Evolutionary conservation across 2,888 invertebrate species (phyloP).

Genomic region (Oxytorus armatus): DNA sequence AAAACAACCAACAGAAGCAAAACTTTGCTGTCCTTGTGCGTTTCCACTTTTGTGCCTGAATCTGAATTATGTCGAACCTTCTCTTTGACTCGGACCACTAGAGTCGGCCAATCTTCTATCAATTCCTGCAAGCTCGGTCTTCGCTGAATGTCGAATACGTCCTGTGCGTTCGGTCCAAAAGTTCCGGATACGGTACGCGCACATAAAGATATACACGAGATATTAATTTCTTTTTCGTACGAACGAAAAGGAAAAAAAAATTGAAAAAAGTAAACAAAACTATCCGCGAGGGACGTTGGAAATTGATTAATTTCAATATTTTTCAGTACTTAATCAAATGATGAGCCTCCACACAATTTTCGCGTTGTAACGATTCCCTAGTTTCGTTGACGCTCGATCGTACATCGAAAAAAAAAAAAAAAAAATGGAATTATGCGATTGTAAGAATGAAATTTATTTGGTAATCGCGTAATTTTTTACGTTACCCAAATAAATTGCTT

Average conservation of each 20-base stretch:
- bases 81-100: conserved; percentile 88
- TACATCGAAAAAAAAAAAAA: not conserved
- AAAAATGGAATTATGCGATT: too few relatives aligned
- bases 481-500: not conserved
- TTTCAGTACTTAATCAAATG: conserved; percentile 8
- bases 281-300: conserved; percentile 15
- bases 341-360: conserved; percentile 50
- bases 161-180: conserved; percentile 87
- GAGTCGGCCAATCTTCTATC: conserved; percentile 92
- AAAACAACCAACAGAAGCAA: too few relatives aligned
- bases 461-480: not conserved
- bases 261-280: conserved; percentile 10
- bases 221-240: conserved; percentile 44
- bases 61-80: conserved; percentile 86
- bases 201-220: conserved; percentile 56
- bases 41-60: conserved; percentile 50
- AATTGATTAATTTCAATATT: not conserved
- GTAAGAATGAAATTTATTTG: not conserved
- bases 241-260: conserved; percentile 25
- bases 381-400: not conserved
- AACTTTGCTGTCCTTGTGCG: conserved; percentile 51
- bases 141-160: conserved; percentile 89
- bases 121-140: conserved; percentile 89
- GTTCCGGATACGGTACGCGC: conserved; percentile 57
- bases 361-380: not conserved